Evolutionary conservation across 2,797 vertebrate species (phyloP), one percentile per base, ranked within the genome.

Genomic region (Holocentrus rufus): DNA sequence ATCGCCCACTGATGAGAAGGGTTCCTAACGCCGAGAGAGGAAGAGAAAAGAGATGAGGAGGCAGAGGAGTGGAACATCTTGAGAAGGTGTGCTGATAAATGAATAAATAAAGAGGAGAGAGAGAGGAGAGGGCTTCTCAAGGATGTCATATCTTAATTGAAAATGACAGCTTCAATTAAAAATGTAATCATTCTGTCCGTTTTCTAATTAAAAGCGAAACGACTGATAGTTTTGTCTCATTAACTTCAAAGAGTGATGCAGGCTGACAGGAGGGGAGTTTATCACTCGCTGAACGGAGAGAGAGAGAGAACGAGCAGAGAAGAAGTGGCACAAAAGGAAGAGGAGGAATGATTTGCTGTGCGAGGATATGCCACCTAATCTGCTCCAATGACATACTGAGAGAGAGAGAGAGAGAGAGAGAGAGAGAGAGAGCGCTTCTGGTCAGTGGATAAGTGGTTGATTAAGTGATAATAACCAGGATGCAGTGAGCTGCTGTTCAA

Each of bases 131-230:
- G 74, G 77, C 79, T 84, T 91, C 88, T 92, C 91, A 90, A 90
- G 90, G 90, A 92, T 90, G 87, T 85, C 89, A 92, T 88, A 93
- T 93, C 93, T 92, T 94, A 94, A 94, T 94, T 94, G 91, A 92
- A 93, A 94, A 92, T 92, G 94, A 92, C 94, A 93, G 93, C 89
- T 93, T 90, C 93, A 94, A 94, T 95, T 94, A 94, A 93, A 94
- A 93, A 90, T 93, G 91, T 92, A 95, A 95, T 95, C 90, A 92
- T 93, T 94, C 89, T 76, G 83, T 91, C 90, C 88, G 61, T 93
- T 93, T 94, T 93, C 90, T 93, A 94, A 94, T 94, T 94, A 94
- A 93, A 93, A 93, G 87, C 72, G 79, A 91, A 90, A 90, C 88
- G 81, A 85, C 89, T 92, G 92, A 93, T 94, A 93, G 92, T 92